Evolutionary conservation across 2,797 vertebrate genomes (phyloP), one percentile per base, ranked within the genome.

Genomic region (Hoplostethus atlanticus): DNA sequence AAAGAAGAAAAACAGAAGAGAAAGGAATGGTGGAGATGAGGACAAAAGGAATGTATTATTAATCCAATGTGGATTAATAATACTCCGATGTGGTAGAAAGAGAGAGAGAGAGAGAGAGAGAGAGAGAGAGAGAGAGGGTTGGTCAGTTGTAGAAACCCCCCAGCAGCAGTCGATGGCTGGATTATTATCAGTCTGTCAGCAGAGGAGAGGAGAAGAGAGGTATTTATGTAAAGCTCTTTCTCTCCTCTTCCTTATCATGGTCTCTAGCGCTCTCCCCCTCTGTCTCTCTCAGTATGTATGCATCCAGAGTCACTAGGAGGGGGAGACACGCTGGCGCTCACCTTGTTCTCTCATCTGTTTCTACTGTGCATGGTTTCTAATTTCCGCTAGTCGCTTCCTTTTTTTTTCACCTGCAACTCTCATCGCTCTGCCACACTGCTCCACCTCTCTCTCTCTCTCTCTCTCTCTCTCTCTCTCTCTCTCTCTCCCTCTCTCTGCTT

Each of bases 401-500:
- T 78, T 84, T 73, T 61, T 59, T 61, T 58, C 63, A 56, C 83
- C 77, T 65, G 61, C 80, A 71, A 61, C 67, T 76, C 64, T 64
- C 61, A 81, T 80, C 74, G 79, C 53, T 68, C 64, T 9, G 64
- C 73, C 80, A 76, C 81, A 77, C 86, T 73, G 88, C 78, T 83
- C 78, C 55, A 83, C 81, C 83, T 90, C 73, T 83, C 58, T 86
- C 85, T 90, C 87, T 73, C 89, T 90, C 89, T 54, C 85, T 51
- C 61, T 68, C 34, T 40, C 17, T 54, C 47, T 31, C 58, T 58
- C 71, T 46, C 58, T 54, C 63, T 52, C 56, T 46, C 61, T 68
- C 56, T 65, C 75, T 64, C 73, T 64, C 75, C 83, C 83, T 84
- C 82, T 81, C 80, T 84, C 80, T 83, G 44, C 83, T 16, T 80